phyloP scores from a whole-genome alignment of 2,888 invertebrate species.

The Embidobia sp. region DNA sequence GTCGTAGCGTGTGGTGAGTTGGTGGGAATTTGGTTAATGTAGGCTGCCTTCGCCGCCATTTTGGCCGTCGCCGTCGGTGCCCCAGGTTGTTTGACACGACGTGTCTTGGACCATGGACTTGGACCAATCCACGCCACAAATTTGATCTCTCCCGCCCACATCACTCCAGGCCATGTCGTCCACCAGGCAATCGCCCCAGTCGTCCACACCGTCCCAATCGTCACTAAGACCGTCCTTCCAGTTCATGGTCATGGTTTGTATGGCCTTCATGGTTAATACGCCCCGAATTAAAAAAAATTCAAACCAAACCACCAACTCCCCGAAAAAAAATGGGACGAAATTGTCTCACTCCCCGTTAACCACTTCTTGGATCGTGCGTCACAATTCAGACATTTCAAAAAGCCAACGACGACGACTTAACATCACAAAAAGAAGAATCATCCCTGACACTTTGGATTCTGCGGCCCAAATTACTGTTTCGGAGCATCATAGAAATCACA shows the following conservation, averaged over 20 bases:
- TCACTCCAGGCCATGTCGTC: constrained; percentile 76
- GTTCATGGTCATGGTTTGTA: constrained; percentile 66
- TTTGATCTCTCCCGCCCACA: constrained; percentile 72
- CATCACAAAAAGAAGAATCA: constrained; percentile 21
- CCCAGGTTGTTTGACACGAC: constrained; percentile 83
- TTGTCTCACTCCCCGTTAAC: constrained; percentile 18
- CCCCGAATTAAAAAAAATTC: constrained; percentile 35
- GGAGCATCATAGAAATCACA: constrained; percentile 45
- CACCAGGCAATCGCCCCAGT: constrained; percentile 77
- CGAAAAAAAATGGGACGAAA: constrained; percentile 34
- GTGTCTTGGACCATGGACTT: constrained; percentile 72
- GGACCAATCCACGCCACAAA: constrained; percentile 77
- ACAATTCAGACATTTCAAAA: constrained; percentile 15
- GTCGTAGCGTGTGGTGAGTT: too few relatives aligned
- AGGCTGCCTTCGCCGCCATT: constrained; percentile 79
- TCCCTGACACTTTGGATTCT: constrained; percentile 40
- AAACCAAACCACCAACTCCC: constrained; percentile 14
- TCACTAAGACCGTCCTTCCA: constrained; percentile 76
- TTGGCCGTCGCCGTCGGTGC: constrained; percentile 82
- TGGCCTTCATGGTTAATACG: constrained; percentile 58
- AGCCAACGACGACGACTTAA: constrained; percentile 23
- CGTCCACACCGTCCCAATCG: constrained; percentile 72
- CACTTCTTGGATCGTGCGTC: constrained; percentile 29
- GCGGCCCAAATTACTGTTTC: constrained; percentile 47
- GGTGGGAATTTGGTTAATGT: too few relatives aligned